Percentiles rank a stretch among this genome's conserved stretches.
phyloP scores from a whole-genome alignment of 2,113 vertebrate species.

The Lipotes vexillifer region DNA sequence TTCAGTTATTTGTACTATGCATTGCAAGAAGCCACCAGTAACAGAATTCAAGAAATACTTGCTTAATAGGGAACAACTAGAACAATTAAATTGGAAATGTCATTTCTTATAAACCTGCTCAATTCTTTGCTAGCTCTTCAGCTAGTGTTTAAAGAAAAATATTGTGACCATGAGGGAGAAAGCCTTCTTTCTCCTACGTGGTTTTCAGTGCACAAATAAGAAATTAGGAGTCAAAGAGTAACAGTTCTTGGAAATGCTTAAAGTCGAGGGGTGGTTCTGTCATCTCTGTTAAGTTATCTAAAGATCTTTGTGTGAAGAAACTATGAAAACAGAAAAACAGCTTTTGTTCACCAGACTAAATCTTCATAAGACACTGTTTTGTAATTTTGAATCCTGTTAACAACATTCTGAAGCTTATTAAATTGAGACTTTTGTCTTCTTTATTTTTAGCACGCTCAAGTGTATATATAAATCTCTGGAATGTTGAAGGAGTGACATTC shows the following conservation, averaged over 20 bases:
- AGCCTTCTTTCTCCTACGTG: neutral
- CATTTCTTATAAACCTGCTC: neutral
- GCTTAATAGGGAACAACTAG: neutral
- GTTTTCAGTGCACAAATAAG: neutral
- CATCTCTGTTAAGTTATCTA: neutral
- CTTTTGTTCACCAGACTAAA: constrained; percentile 49
- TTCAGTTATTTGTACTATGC: neutral
- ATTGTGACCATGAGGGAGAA: neutral
- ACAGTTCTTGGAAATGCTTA: neutral
- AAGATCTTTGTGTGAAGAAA: constrained; percentile 35
- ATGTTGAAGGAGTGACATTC: constrained; percentile 57
- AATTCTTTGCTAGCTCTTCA: neutral
- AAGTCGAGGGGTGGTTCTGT: neutral
- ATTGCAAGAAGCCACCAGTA: neutral
- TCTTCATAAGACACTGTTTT: constrained; percentile 43
- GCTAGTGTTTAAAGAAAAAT: neutral
- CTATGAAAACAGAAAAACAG: constrained; percentile 41
- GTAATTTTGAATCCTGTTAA: constrained; percentile 38
- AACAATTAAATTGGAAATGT: neutral
- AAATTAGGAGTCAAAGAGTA: neutral
- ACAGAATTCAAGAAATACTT: neutral
- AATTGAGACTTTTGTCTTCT: constrained; percentile 50
- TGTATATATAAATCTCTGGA: constrained; percentile 59
- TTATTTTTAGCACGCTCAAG: constrained; percentile 37
- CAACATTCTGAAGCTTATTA: constrained; percentile 62